Percentiles rank a stretch among this genome's conserved stretches.
These are phyloP conservation scores for Pyrgilauda ruficollis DNA, from an alignment of 2,113 vertebrate species.

Conservation along the genomic window DNA sequence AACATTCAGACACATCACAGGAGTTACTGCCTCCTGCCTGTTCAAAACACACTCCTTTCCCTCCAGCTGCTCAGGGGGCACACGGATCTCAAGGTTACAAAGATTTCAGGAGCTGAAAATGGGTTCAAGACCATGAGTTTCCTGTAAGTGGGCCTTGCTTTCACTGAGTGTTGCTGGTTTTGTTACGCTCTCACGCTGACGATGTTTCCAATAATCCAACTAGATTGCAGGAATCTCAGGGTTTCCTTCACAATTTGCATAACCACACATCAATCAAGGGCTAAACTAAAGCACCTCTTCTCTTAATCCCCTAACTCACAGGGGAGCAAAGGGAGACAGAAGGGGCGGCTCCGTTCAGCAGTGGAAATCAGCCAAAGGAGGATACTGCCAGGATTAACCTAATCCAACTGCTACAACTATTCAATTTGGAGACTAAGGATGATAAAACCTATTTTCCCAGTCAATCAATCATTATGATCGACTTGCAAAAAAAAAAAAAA, in stretches of 20 bases:
- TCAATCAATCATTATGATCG: conserved; percentile 40
- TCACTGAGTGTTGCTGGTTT: neutral
- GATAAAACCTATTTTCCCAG: conserved; percentile 37
- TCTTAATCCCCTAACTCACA: conserved; percentile 39
- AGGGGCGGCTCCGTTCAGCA: neutral
- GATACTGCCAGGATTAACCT: conserved; percentile 19
- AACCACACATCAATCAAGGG: neutral
- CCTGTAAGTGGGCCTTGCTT: neutral
- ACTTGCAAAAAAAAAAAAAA: neutral
- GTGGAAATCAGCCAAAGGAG: neutral
- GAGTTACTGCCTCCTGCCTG: neutral
- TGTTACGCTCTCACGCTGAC: fast-evolving
- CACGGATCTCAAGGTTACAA: neutral
- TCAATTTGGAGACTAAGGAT: conserved; percentile 5
- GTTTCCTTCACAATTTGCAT: conserved; percentile 10
- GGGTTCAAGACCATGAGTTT: neutral
- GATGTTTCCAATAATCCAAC: neutral
- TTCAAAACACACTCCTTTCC: neutral
- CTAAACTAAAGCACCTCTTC: conserved; percentile 4
- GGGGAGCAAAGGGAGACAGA: neutral
- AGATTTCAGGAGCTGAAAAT: neutral
- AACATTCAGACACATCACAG: neutral
- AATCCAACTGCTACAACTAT: conserved; percentile 23
- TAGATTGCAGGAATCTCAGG: neutral
- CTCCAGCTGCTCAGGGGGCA: neutral